Percentiles rank a stretch among this genome's conserved stretches.
Evolutionary conservation across 2,797 vertebrate genomes (phyloP).

Genomic region (Sebastes oblongus): DNA sequence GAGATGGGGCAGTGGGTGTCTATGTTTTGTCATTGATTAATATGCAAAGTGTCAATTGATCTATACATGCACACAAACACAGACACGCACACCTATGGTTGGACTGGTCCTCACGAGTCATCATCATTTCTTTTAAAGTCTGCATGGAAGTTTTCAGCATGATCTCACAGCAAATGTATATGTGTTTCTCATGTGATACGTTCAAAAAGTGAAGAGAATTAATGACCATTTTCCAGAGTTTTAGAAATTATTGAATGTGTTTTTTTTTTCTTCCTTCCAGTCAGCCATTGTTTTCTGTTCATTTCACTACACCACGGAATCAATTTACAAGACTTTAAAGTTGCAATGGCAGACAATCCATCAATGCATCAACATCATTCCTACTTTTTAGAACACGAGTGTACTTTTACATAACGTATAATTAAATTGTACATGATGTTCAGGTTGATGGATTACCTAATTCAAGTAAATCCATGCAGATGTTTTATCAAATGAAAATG

Average conservation of each 20-base stretch:
- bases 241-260: neutral
- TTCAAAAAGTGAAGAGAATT: neutral
- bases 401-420: neutral
- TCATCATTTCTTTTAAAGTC: neutral
- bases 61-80: constrained; percentile 8
- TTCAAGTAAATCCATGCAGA: neutral
- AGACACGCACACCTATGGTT: neutral
- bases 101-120: neutral
- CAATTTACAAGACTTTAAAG: neutral
- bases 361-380: neutral
- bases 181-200: neutral
- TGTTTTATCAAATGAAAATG: neutral
- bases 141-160: neutral
- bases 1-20: constrained; percentile 33
- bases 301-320: neutral
- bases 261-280: neutral
- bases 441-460: neutral
- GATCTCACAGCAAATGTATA: neutral
- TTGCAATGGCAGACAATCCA: neutral
- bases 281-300: neutral
- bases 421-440: neutral
- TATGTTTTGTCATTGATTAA: constrained; percentile 64
- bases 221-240: neutral
- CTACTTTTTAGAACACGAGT: neutral
- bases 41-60: constrained; percentile 61